A percentile compares a stretch with the other conserved stretches of the same genome.
Conservation (phyloP, 2,888 invertebrate species). For the Himalopsyche japonica region DNA sequence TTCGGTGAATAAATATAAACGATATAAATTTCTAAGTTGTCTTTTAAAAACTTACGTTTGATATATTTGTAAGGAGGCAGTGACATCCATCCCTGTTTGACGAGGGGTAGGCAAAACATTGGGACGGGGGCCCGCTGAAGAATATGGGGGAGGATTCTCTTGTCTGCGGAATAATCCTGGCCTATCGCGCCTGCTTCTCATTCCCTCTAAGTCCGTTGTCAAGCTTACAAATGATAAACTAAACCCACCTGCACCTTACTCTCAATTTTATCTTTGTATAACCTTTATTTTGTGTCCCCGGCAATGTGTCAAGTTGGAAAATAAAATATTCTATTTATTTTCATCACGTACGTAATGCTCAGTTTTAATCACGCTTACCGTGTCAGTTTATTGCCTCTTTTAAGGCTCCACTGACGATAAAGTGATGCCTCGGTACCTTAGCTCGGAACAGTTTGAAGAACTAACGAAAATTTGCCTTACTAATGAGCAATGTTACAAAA, state of each 20-base stretch:
- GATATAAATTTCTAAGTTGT: background rate
- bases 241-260: conserved; percentile 24
- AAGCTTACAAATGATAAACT: conserved; percentile 37
- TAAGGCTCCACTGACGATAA: background rate
- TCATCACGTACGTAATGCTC: background rate
- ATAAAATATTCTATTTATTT: conserved; percentile 1
- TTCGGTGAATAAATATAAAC: background rate
- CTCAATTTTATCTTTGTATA: background rate
- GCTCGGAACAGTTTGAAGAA: background rate
- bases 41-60: too few species aligned
- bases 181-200: conserved; percentile 24
- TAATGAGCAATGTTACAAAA: background rate
- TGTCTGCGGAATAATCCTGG: conserved; percentile 30
- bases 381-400: background rate
- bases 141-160: conserved; percentile 11
- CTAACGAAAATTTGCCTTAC: background rate
- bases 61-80: background rate
- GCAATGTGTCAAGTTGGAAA: background rate
- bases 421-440: background rate
- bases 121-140: background rate
- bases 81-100: background rate
- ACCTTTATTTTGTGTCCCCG: background rate
- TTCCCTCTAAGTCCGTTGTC: conserved; percentile 29
- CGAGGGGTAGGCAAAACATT: background rate
- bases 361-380: background rate